Percentiles rank a stretch among this genome's conserved stretches.
Conservation (phyloP, 2,113 vertebrate species). For the Chrysemys picta region DNA sequence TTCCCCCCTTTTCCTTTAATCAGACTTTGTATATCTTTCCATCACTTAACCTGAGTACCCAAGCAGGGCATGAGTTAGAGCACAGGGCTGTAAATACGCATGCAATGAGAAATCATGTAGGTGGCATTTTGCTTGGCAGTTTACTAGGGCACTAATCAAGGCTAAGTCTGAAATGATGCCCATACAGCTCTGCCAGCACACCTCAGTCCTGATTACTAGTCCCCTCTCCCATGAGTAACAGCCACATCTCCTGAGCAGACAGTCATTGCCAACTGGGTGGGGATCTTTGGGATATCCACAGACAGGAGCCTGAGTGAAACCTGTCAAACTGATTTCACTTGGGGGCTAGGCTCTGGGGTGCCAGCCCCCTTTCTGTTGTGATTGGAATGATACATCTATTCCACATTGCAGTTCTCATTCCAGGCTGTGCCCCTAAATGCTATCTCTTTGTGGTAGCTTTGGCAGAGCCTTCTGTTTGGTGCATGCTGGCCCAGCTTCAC, state of each 20-base stretch:
- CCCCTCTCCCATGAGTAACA: not conserved
- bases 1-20: not conserved
- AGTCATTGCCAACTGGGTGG: not conserved
- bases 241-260: not conserved
- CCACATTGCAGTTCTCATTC: not conserved
- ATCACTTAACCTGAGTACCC: not conserved
- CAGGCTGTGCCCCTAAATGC: not conserved
- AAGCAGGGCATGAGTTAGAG: too few species aligned
- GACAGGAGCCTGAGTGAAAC: not conserved
- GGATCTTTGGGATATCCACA: not conserved
- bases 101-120: too few species aligned
- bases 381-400: not conserved
- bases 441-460: not conserved
- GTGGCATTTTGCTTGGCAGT: not conserved
- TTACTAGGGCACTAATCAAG: not conserved
- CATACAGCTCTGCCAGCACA: not conserved
- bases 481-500: not conserved
- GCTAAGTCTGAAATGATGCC: not conserved
- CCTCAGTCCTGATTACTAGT: not conserved
- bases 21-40: not conserved
- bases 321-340: not conserved
- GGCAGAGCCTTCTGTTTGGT: not conserved
- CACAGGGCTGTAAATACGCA: not conserved
- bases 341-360: not conserved
- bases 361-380: not conserved